These are phyloP conservation scores for Scophthalmus maximus DNA, from an alignment of 2,113 vertebrate species.

Conservation along the genomic window DNA sequence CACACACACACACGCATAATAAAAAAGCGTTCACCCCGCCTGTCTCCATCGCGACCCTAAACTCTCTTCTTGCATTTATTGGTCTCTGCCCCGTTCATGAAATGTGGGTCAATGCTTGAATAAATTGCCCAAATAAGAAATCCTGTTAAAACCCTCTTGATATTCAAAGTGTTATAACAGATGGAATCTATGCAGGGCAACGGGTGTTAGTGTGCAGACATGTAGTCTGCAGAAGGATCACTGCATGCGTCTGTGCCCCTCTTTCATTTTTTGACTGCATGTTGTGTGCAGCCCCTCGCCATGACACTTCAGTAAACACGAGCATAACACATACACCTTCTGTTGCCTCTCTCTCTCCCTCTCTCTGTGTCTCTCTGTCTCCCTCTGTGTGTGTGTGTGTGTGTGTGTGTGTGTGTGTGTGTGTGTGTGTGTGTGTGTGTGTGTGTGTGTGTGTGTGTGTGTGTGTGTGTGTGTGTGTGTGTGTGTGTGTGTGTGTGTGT, in stretches of 20 bases:
- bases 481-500: too few relatives aligned
- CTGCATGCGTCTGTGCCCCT: conserved; percentile 37
- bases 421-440: too few relatives aligned
- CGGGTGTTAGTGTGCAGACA: conserved; percentile 63
- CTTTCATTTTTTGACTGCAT: conserved; percentile 30
- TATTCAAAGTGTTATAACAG: conserved; percentile 54
- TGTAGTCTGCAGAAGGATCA: conserved; percentile 49
- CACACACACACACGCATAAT: conserved; percentile 13
- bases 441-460: too few relatives aligned
- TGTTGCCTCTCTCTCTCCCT: too few relatives aligned
- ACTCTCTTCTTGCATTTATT: not conserved
- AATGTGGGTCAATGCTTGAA: conserved; percentile 43
- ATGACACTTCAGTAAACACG: conserved; percentile 55
- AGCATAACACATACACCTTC: conserved; percentile 53
- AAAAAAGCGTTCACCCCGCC: conserved; percentile 38
- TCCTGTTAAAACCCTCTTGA: conserved; percentile 14
- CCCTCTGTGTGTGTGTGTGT: too few relatives aligned
- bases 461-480: too few relatives aligned
- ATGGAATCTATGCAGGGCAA: conserved; percentile 38
- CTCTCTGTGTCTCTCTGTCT: too few relatives aligned
- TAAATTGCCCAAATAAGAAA: conserved; percentile 26
- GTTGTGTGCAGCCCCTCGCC: conserved; percentile 34
- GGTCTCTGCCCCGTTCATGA: conserved; percentile 30
- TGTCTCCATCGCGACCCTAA: conserved; percentile 41
- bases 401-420: too few relatives aligned